Base-by-base conservation (phyloP, 2,797 vertebrate genomes). In the Gymnodraco acuticeps region DNA sequence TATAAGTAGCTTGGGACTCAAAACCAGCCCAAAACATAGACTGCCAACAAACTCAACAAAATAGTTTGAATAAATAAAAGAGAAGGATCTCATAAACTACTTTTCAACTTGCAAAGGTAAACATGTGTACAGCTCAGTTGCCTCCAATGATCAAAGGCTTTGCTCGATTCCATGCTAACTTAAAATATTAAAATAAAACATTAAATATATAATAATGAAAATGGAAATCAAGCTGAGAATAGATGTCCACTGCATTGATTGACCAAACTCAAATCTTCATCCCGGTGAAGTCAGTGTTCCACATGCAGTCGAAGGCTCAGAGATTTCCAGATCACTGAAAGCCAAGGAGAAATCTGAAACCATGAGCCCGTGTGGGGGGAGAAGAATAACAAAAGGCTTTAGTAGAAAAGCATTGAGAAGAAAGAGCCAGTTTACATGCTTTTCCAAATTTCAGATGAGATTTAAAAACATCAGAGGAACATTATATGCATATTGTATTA, bases 361-460 rank as follows among this genome's bases (percentile, higher is more conserved):
- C 85, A 73, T 3, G 45, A 54, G 38, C 41, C 47, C 75, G 65
- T 82, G 72, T 68, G 67, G 70, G 75, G 79, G 76, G 69, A 54
- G 65, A 79, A 71, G 76, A 83, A 87, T 64, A 84, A 87, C 85
- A 90, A 86, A 83, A 84, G 80, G 16, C 54, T 59, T 55, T 64
- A 17, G 51, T 70, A 56, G 77, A 83, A 69, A 82, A 71, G 70
- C 68, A 58, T 10, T 59, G 42, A 54, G 81, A 72, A 82, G 75
- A 82, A 89, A 76, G 64, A 54, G 54, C 77, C 54, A 41, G 77
- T 75, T 90, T 88, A 86, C 84, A 88, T 81, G 82, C 79, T 75
- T 88, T 77, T 82, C 84, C 72, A 81, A 80, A 85, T 90, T 88
- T 84, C 72, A 89, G 58, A 80, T 70, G 73, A 84, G 75, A 77